Evolutionary conservation across 53 echinoderm and acorn worm species (phyloP), one percentile per base, ranked within the genome.

Genomic region (Glandiceps talaboti): DNA sequence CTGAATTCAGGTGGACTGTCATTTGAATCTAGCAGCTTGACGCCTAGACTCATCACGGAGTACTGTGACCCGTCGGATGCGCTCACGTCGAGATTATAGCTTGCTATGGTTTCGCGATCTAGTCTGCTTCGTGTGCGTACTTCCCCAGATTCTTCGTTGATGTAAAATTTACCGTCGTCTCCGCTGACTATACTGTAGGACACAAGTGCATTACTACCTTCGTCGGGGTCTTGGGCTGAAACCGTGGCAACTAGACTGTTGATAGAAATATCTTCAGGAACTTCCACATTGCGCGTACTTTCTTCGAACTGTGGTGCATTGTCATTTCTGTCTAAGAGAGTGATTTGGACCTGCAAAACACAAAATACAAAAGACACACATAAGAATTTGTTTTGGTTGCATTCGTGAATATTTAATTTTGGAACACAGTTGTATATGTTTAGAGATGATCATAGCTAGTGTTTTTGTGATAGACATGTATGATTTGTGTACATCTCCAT

Each of bases 1-100:
- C 84, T 82, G 88, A 94, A 94, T 31, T 31, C 76, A 0, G 94
- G 94, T 32, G 86, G 84, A 31, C 91, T 94, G 81, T 94, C 94
- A 31, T 94, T 94, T 74, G 79, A 28, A 76, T 94, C 94, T 14
- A 85, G 80, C 76, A 94, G 73, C 74, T 78, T 75, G 81, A 94
- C 81, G 27, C 86, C 90, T 33, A 94, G 79, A 31, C 74, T 79
- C 26, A 88, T 81, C 28, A 81, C 84, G 0, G 90, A 84, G 64
- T 31, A 84, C 74, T 86, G 92, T 20, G 75, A 83, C 31, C 94
- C 94, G 74, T 94, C 94, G 0, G 88, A 86, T 28, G 94, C 94
- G 31, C 81, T 82, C 31, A 94, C 32, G 31, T 74, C 84, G 1
- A 94, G 75, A 12, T 73, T 74, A 80, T 94, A 94, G 31, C 82